Percentiles rank a stretch among this genome's conserved stretches.
phyloP scores from a whole-genome alignment of 1,140 invertebrate species.

The Aphelinus atriplicis region DNA sequence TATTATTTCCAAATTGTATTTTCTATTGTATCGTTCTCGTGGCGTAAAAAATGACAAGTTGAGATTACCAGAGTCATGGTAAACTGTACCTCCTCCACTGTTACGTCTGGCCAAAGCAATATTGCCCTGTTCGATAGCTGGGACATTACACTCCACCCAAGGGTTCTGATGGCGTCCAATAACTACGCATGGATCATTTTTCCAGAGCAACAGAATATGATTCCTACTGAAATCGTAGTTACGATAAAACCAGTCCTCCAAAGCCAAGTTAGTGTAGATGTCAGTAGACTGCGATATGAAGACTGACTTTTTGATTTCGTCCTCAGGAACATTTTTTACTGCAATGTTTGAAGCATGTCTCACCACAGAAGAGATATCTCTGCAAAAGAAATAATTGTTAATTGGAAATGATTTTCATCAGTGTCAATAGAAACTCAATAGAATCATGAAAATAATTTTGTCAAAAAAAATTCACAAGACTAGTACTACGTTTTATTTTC shows the following conservation, averaged over 20 bases:
- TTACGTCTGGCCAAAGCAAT: conserved; percentile 85
- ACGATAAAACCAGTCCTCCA: conserved; percentile 94
- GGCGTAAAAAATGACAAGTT: conserved; percentile 92
- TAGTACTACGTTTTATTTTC: no score
- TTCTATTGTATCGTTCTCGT: conserved; percentile 80
- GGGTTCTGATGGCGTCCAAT: conserved; percentile 97
- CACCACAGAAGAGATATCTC: neutral
- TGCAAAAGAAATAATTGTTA: neutral
- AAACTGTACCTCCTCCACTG: conserved; percentile 97
- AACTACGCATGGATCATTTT: conserved; percentile 92
- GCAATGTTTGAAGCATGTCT: conserved; percentile 29
- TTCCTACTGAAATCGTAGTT: conserved; percentile 84
- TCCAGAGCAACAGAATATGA: conserved; percentile 88
- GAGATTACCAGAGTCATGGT: conserved; percentile 93
- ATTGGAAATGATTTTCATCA: neutral
- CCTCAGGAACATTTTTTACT: conserved; percentile 53
- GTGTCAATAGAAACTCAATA: no score
- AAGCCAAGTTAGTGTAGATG: conserved; percentile 89
- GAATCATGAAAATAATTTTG: no score
- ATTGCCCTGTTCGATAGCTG: conserved; percentile 69
- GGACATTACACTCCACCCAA: conserved; percentile 89
- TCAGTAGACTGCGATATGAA: conserved; percentile 91
- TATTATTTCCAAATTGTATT: conserved; percentile 86
- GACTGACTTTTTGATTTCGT: conserved; percentile 80
- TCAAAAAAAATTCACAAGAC: no score